A percentile compares a stretch with the other conserved stretches of the same genome.
These are phyloP conservation scores for Machimus atricapillus DNA, from an alignment of 2,888 invertebrate genomes.

Conservation along the genomic window DNA sequence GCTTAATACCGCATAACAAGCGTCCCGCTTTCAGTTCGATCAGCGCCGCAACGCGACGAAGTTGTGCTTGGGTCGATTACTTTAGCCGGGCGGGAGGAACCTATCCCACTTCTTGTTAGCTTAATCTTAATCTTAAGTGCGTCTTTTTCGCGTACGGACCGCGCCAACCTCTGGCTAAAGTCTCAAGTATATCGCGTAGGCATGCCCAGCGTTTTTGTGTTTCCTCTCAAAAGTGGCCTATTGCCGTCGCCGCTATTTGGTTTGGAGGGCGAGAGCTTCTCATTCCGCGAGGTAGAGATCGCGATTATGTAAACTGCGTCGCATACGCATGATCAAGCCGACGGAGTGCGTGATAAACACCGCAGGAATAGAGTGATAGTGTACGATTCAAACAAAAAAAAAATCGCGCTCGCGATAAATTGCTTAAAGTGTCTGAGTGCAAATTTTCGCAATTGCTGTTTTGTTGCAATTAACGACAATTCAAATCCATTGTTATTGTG, in stretches of 20 bases:
- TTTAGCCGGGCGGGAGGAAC: not conserved
- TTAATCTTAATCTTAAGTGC: not conserved
- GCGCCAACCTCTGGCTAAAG: not conserved
- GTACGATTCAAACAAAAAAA: not conserved
- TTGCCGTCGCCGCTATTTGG: not conserved
- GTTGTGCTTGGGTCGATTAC: not conserved
- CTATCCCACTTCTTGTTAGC: not conserved
- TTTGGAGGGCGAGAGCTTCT: not conserved
- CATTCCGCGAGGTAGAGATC: not conserved
- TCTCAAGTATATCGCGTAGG: not conserved
- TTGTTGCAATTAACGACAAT: not conserved
- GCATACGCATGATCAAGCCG: not conserved
- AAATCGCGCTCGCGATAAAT: not conserved
- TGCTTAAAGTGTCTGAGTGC: not conserved
- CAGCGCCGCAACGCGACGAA: not conserved
- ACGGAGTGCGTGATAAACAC: not conserved
- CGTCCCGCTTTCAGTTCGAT: not conserved
- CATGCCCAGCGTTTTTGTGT: not conserved
- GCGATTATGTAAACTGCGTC: not conserved
- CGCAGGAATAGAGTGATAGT: not conserved
- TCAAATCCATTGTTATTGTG: not conserved
- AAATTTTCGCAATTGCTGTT: not conserved
- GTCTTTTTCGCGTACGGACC: not conserved
- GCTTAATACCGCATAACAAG: not conserved
- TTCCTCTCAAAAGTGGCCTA: not conserved